A percentile compares a stretch with the other conserved stretches of the same genome.
These are phyloP conservation scores for Tuberolachnus salignus DNA, from an alignment of 2,888 invertebrate species.

Conservation along the genomic window DNA sequence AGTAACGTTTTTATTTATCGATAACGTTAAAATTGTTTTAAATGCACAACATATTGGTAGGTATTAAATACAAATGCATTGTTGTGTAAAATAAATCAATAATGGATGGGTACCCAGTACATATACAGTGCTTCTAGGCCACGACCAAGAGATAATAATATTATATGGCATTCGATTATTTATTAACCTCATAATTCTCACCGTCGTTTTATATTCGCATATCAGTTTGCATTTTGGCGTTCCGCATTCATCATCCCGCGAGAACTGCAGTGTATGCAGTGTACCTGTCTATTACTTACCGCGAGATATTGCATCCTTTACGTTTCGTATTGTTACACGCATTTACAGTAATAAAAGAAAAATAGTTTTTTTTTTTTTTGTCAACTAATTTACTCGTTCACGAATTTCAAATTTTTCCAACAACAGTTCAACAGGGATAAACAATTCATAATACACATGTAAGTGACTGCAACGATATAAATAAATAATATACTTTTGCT, in stretches of 20 bases:
- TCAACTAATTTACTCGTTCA: too few species aligned
- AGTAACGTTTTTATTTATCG: not conserved
- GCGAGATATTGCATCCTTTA: too few species aligned
- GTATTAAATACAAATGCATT: not conserved
- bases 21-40: not conserved
- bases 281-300: too few species aligned
- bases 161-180: conserved; percentile 2
- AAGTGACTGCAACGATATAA: too few species aligned
- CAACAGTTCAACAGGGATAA: too few species aligned
- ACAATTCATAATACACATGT: too few species aligned
- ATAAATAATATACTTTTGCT: too few species aligned
- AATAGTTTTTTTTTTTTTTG: too few species aligned
- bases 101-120: not conserved
- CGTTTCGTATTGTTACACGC: too few species aligned
- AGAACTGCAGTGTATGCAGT: not conserved
- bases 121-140: not conserved
- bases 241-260: not conserved
- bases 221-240: not conserved
- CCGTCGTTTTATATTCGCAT: not conserved
- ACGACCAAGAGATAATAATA: not conserved
- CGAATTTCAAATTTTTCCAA: too few species aligned
- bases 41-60: not conserved
- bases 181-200: not conserved
- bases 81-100: not conserved
- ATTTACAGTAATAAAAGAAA: too few species aligned